A percentile compares a stretch with the other conserved stretches of the same genome.
Evolutionary conservation across 2,113 vertebrate genomes (phyloP).

Genomic region (Dermatemys mawii): DNA sequence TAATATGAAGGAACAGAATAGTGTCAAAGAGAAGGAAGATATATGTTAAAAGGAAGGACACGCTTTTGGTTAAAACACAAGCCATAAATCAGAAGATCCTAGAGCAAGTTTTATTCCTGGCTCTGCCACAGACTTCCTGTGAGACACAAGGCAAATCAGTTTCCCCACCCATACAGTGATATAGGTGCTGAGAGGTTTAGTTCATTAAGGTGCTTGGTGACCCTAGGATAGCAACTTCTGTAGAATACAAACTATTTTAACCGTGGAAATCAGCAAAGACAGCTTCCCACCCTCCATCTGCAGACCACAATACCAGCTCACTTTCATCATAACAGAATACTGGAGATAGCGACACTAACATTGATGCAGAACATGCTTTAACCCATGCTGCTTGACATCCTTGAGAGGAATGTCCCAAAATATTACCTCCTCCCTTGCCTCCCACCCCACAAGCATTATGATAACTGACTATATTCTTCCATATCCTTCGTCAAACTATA

Average conservation of each 20-base stretch:
- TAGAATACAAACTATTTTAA: not conserved
- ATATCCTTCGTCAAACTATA: not conserved
- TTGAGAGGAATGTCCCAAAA: not conserved
- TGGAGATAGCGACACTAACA: not conserved
- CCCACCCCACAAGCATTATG: not conserved
- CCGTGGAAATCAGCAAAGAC: not conserved
- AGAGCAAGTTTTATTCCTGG: not conserved
- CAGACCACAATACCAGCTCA: not conserved
- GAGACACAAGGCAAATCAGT: not conserved
- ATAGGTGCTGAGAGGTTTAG: not conserved
- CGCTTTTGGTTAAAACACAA: not conserved
- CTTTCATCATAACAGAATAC: fast-evolving
- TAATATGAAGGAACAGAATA: constrained; percentile 1
- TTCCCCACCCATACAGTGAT: fast-evolving
- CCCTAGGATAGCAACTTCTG: not conserved
- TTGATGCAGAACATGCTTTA: not conserved
- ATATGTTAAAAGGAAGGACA: constrained; percentile 6
- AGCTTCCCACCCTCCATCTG: not conserved
- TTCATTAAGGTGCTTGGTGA: not conserved
- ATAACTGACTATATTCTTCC: not conserved
- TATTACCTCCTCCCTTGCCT: not conserved
- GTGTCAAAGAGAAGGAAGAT: constrained; percentile 24
- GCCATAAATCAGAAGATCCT: not conserved
- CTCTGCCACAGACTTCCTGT: constrained; percentile 16
- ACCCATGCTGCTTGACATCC: not conserved